Evolutionary conservation across 2,888 invertebrate genomes (phyloP), one percentile per base, ranked within the genome.

Genomic region (Fragum sueziense): DNA sequence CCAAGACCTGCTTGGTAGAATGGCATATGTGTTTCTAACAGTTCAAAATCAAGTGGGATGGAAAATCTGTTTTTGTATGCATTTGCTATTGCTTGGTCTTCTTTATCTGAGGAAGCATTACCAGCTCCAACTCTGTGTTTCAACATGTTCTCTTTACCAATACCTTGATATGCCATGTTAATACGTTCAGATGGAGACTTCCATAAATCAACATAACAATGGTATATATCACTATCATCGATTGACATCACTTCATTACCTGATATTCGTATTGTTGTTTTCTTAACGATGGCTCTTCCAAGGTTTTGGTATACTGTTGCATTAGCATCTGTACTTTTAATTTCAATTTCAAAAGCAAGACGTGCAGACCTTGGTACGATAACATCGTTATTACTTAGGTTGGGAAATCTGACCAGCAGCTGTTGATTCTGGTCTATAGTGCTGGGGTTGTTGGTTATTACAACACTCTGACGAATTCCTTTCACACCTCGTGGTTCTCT

Each of bases 381-480:
- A 51, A 82, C 71, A 68, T 77, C 80, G 31, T 74, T 65, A 29
- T 31, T 70, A 34, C 80, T 76, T 14, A 82, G 75, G 52, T 84
- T 86, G n/a, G 84, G 86, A 67, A 84, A 82, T 52, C 76, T 51
- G 11, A 84, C 80, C 17, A 79, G 34, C 20, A 85, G 72, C 27
- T 74, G 78, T 74, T n/a, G n/a, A n/a, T n/a, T n/a, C n/a, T 85
- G 80, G 62, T 84, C 80, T 31, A 86, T 84, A 14, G 81, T 83
- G 7, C 33, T 52, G 7, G 81, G 76, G 54, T 86, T 83, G 29
- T 82, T 82, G 17, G 81, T 86, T 25, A 79, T 71, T 37, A 81
- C 74, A 11, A 81, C 79, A 57, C 68, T 69, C 52, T 76, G 75
- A 27, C 85, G 71, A 25, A 81, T 67, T 27, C 73, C 80, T 73